These are phyloP conservation scores for Zosterops japonicus DNA, from an alignment of 2,113 vertebrate genomes.

Conservation along the genomic window DNA sequence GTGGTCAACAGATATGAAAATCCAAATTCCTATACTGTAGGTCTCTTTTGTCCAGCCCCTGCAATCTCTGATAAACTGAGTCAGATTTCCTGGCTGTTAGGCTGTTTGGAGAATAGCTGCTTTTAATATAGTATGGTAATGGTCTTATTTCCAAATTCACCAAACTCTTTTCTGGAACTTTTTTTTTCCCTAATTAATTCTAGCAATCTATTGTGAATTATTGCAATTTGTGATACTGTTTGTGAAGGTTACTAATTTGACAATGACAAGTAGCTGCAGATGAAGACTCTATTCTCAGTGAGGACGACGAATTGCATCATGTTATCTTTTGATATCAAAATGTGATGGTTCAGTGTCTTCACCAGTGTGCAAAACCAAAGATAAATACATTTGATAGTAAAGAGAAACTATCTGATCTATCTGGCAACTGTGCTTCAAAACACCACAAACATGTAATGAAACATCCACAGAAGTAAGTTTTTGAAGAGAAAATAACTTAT, in stretches of 20 bases:
- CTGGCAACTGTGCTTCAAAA: background rate
- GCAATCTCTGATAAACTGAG: fast-evolving
- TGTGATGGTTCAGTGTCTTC: background rate
- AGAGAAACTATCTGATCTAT: background rate
- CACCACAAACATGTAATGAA: background rate
- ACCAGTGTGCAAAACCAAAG: background rate
- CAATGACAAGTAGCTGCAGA: background rate
- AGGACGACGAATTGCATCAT: background rate
- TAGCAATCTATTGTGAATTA: background rate
- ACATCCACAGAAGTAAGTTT: background rate
- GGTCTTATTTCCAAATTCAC: background rate
- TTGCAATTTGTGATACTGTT: background rate
- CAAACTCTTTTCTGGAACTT: background rate
- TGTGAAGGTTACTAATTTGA: background rate
- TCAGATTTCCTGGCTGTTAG: background rate
- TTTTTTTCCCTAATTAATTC: background rate
- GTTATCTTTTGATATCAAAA: background rate
- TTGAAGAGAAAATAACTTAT: background rate
- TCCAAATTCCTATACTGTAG: background rate
- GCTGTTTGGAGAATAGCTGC: background rate
- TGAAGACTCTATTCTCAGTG: background rate
- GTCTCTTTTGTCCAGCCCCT: background rate
- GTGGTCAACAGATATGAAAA: background rate
- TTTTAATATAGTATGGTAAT: background rate
- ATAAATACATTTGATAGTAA: background rate